Conservation (phyloP, 1,140 invertebrate genomes). For the Leptinotarsa lineolata region DNA sequence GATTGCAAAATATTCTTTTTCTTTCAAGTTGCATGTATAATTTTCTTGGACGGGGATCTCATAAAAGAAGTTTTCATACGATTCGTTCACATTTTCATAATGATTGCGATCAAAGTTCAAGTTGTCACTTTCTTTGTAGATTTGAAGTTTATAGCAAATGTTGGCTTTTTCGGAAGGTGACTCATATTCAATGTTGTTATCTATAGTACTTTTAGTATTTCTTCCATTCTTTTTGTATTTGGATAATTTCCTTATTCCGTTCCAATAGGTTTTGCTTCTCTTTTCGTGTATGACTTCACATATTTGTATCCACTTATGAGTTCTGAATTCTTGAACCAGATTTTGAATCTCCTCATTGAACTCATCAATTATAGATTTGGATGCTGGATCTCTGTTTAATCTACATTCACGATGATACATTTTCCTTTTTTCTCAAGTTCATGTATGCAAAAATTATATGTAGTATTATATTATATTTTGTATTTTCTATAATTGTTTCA, state of each 20-base stretch:
- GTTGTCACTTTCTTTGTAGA: background rate
- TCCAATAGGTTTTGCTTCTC: background rate
- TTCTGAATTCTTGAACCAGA: background rate
- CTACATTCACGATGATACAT: too few species aligned
- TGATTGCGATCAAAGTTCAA: background rate
- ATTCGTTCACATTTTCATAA: background rate
- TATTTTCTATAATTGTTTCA: background rate
- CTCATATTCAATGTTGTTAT: conserved; percentile 3
- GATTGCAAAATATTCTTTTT: background rate
- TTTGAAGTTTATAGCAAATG: background rate
- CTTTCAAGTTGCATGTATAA: background rate
- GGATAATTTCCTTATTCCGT: background rate
- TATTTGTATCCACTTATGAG: background rate
- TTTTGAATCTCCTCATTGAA: too few species aligned
- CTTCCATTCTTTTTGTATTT: background rate
- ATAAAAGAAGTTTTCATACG: background rate
- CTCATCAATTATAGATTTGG: too few species aligned
- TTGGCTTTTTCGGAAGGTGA: background rate
- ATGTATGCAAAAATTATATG: background rate
- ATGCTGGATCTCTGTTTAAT: too few species aligned
- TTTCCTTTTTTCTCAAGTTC: too few species aligned
- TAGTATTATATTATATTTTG: background rate
- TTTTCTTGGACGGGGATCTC: background rate
- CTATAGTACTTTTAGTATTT: background rate
- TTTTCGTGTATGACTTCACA: background rate